Conservation (phyloP, 2,113 vertebrate genomes). For the Mus musculus region GRCm39 chr10:40803001-40803500, state of each 20-base stretch:
- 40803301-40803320: constrained; percentile 4
- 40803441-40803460: background rate
- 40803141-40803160: background rate
- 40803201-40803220: background rate
- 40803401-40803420: background rate
- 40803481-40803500: background rate
- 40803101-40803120: constrained; percentile 2
- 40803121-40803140: background rate
- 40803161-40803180: constrained; percentile 29
- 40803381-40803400: background rate
- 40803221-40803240: background rate
- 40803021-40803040: constrained; percentile 16
- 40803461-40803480: background rate
- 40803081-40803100: constrained; percentile 6
- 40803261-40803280: too few relatives aligned
- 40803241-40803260: background rate
- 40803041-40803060: constrained; percentile 49
- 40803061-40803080: background rate
- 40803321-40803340: background rate
- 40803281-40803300: background rate
- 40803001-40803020: background rate
- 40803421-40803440: background rate
- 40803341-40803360: background rate
- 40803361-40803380: background rate
- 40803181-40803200: background rate